These are phyloP conservation scores for Stenchaetothrips biformis DNA, from an alignment of 2,888 invertebrate species.

Conservation along the genomic window DNA sequence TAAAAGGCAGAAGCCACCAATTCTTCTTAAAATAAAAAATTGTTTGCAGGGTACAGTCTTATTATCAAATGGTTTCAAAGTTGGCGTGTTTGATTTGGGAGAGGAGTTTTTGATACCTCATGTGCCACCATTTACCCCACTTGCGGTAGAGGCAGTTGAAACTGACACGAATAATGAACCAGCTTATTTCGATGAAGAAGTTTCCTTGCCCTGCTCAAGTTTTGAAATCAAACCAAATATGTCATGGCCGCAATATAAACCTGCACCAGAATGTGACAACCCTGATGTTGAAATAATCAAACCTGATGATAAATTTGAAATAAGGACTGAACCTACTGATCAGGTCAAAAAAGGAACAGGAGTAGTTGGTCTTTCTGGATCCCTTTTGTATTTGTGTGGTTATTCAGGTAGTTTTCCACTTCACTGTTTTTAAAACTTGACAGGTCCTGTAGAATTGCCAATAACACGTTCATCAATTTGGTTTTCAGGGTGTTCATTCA, in stretches of 20 bases:
- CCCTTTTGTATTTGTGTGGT: constrained; percentile 51
- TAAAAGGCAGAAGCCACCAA: background rate
- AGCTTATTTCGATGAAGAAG: background rate
- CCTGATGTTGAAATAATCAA: background rate
- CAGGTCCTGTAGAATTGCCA: background rate
- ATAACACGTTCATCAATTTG: background rate
- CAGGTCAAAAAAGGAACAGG: background rate
- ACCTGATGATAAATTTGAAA: background rate
- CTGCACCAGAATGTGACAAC: background rate
- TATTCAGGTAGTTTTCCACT: constrained; percentile 37
- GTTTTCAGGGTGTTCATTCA: constrained; percentile 29
- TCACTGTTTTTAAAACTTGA: background rate
- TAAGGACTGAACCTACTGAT: background rate
- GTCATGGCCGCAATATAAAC: background rate
- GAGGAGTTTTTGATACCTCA: background rate
- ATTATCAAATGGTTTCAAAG: background rate
- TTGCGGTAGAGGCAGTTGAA: background rate
- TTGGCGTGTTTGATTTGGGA: background rate
- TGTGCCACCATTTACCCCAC: no score
- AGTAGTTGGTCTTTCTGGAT: constrained; percentile 21
- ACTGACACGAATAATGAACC: background rate
- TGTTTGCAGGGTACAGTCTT: background rate
- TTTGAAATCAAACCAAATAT: constrained; percentile 15
- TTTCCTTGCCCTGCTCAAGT: background rate
- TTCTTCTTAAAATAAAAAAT: no score